Evolutionary conservation across 2,797 vertebrate genomes (phyloP).

Genomic region (Falco concolor): DNA sequence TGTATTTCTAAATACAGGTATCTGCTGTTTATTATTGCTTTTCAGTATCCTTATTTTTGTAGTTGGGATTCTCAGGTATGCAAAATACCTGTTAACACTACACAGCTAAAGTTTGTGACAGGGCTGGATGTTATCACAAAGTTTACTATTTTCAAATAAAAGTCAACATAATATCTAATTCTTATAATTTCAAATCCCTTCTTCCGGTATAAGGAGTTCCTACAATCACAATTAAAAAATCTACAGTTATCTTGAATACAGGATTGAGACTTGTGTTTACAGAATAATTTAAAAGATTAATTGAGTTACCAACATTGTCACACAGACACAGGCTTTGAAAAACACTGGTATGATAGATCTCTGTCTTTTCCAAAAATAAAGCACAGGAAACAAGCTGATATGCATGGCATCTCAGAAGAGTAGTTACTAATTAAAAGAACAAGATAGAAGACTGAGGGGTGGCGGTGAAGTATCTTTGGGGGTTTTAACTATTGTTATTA

Average conservation of each 20-base stretch:
- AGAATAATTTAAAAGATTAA: neutral
- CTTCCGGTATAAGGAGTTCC: neutral
- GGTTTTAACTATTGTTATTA: neutral
- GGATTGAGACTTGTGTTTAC: neutral
- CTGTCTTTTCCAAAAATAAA: neutral
- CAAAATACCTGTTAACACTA: constrained; percentile 81
- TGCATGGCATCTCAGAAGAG: neutral
- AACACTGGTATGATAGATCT: neutral
- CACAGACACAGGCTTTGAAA: neutral
- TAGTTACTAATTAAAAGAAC: neutral
- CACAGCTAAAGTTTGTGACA: neutral
- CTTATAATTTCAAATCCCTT: neutral
- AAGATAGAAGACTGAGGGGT: neutral
- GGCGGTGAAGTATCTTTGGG: neutral
- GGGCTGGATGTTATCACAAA: neutral
- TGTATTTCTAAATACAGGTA: constrained; percentile 79
- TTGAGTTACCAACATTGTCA: neutral
- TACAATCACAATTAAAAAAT: neutral
- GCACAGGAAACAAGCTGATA: neutral
- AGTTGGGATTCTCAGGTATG: constrained; percentile 79
- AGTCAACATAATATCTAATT: neutral
- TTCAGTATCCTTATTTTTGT: constrained; percentile 83
- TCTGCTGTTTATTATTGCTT: constrained; percentile 83
- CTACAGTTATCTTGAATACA: neutral
- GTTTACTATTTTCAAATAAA: neutral